phyloP scores from a whole-genome alignment of 2,113 vertebrate species.

The Peromyscus polionotus region DNA sequence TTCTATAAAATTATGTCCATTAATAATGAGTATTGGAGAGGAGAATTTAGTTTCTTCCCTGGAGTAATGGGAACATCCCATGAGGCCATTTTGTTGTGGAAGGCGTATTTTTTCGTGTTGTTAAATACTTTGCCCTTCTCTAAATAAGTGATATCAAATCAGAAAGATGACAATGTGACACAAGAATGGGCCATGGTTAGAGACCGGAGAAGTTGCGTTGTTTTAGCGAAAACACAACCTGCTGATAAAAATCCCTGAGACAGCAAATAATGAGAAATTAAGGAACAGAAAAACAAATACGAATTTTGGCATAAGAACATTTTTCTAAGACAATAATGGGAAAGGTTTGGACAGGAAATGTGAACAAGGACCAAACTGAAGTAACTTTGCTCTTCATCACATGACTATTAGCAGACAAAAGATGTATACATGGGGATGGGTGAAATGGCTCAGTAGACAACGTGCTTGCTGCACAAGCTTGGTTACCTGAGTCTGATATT shows the following conservation, averaged over 20 bases:
- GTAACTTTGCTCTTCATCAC: background rate
- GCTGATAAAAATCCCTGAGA: background rate
- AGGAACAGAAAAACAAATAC: background rate
- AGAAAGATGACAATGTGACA: background rate
- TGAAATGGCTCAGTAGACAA: background rate
- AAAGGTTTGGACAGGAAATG: background rate
- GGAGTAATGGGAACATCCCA: background rate
- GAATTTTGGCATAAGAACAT: background rate
- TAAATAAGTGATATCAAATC: background rate
- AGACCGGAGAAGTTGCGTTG: background rate
- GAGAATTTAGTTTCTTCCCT: background rate
- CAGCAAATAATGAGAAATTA: background rate
- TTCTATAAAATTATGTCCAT: background rate
- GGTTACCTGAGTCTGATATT: background rate
- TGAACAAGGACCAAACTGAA: background rate
- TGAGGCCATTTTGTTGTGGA: background rate
- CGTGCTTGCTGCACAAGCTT: background rate
- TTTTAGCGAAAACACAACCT: background rate
- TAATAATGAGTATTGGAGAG: background rate
- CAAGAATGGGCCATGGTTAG: background rate
- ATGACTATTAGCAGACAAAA: background rate
- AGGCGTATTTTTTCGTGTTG: background rate
- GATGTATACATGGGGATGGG: background rate
- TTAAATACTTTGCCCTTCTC: background rate
- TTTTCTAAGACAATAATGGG: background rate